Percentiles rank a stretch among this genome's conserved stretches.
Evolutionary conservation across 2,888 invertebrate genomes (phyloP).

Genomic region (Scrobipalpa atriplicella): DNA sequence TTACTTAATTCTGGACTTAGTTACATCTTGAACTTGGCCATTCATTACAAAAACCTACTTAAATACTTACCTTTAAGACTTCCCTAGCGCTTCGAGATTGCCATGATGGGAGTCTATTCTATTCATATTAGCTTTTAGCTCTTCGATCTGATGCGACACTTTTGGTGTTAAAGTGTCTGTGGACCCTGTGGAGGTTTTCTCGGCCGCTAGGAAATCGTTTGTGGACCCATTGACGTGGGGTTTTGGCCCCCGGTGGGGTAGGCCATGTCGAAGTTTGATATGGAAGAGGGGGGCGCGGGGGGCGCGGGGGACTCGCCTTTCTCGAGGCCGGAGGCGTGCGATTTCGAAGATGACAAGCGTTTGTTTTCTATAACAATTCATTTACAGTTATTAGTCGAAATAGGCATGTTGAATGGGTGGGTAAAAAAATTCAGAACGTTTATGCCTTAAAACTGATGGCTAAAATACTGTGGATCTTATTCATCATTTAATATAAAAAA

Average conservation of each 20-base stretch:
- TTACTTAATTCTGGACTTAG: too few species aligned
- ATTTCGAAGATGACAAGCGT: constrained; percentile 54
- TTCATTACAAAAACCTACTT: constrained; percentile 35
- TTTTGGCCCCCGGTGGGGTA: constrained; percentile 40
- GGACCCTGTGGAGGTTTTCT: constrained; percentile 45
- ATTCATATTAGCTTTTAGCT: constrained; percentile 76
- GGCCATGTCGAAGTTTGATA: constrained; percentile 63
- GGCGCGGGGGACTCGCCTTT: constrained; percentile 43
- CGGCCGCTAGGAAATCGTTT: constrained; percentile 62
- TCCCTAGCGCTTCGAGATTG: constrained; percentile 64
- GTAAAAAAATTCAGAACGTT: too few species aligned
- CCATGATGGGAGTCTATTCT: constrained; percentile 78
- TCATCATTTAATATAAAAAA: too few species aligned
- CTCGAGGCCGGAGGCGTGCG: constrained; percentile 64
- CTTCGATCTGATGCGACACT: constrained; percentile 43
- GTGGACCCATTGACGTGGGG: constrained; percentile 58
- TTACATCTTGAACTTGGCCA: too few species aligned
- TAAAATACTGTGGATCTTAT: too few species aligned
- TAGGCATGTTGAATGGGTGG: too few species aligned
- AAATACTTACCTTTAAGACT: constrained; percentile 43
- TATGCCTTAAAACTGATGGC: too few species aligned
- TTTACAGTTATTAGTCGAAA: too few species aligned
- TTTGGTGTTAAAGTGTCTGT: constrained; percentile 47
- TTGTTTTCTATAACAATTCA: constrained; percentile 54
- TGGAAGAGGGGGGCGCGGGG: constrained; percentile 46